These are phyloP conservation scores for Drosophila nr. fundita DNA, from an alignment of 2,888 invertebrate genomes.

Conservation along the genomic window DNA sequence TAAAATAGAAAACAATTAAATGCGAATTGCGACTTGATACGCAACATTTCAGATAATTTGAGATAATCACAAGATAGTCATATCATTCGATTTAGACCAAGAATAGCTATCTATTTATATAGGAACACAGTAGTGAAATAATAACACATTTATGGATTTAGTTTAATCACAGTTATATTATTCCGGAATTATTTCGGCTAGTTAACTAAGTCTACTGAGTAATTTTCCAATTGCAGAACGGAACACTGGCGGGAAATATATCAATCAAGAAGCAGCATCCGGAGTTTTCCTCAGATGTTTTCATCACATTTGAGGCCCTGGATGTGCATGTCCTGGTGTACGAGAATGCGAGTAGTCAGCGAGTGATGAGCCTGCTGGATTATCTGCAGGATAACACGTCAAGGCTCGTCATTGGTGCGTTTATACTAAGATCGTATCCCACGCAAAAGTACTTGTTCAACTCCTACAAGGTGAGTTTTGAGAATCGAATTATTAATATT, in stretches of 20 bases:
- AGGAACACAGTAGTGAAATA: not conserved
- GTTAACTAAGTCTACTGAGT: not conserved
- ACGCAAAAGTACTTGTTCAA: constrained; percentile 86
- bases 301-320: constrained; percentile 85
- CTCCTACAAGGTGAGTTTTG: constrained; percentile 88
- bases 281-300: constrained; percentile 90
- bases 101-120: not conserved
- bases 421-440: constrained; percentile 87
- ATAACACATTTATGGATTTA: not conserved
- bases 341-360: constrained; percentile 82
- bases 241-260: constrained; percentile 89
- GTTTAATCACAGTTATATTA: not conserved
- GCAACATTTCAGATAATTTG: not conserved
- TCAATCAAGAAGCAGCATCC: constrained; percentile 88
- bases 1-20: not conserved
- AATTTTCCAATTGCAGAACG: constrained; percentile 85
- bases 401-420: constrained; percentile 87
- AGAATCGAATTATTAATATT: not conserved
- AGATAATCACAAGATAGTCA: no score
- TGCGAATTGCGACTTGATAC: no score
- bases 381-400: constrained; percentile 88
- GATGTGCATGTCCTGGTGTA: constrained; percentile 74
- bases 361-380: constrained; percentile 85
- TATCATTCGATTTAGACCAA: no score
- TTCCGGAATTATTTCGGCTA: not conserved